A percentile compares a stretch with the other conserved stretches of the same genome.
Evolutionary conservation across 2,888 invertebrate genomes (phyloP).

Genomic region (Parascotia fuliginaria): DNA sequence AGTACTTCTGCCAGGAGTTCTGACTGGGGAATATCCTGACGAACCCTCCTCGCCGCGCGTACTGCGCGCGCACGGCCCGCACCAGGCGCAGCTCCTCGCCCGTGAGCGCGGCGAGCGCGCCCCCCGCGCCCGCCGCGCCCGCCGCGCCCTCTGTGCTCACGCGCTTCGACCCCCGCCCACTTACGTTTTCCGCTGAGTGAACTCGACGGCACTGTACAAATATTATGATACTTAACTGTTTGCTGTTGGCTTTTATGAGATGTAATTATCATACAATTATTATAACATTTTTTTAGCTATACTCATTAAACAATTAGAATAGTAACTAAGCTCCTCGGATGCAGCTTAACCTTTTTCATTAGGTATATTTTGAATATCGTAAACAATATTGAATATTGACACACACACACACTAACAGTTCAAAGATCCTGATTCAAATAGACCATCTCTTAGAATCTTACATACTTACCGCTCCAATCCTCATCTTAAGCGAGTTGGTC

Average conservation of each 20-base stretch:
- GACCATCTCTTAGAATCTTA: background rate
- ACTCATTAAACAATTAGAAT: too few relatives aligned
- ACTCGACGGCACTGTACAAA: constrained; percentile 87
- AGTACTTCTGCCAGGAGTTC: constrained; percentile 94
- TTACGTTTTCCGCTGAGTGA: constrained; percentile 90
- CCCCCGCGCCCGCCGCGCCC: constrained; percentile 76
- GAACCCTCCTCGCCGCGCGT: constrained; percentile 94
- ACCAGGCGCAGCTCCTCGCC: constrained; percentile 93
- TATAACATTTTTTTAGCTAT: too few relatives aligned
- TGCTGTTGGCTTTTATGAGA: too few relatives aligned
- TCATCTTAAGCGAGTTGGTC: constrained; percentile 70
- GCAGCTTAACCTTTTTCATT: too few relatives aligned
- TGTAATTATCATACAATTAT: too few relatives aligned
- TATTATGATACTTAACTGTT: too few relatives aligned
- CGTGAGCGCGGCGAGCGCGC: constrained; percentile 76
- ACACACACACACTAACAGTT: too few relatives aligned
- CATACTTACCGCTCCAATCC: constrained; percentile 78
- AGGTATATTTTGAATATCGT: background rate
- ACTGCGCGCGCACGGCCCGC: constrained; percentile 91
- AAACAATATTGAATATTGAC: too few relatives aligned
- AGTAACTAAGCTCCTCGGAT: too few relatives aligned
- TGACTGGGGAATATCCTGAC: constrained; percentile 96
- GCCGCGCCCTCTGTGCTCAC: constrained; percentile 60
- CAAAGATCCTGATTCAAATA: too few relatives aligned
- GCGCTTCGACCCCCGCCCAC: constrained; percentile 64